A percentile compares a stretch with the other conserved stretches of the same genome.
Evolutionary conservation across 1,140 invertebrate species (phyloP).

Genomic region (Aplysia californica): DNA sequence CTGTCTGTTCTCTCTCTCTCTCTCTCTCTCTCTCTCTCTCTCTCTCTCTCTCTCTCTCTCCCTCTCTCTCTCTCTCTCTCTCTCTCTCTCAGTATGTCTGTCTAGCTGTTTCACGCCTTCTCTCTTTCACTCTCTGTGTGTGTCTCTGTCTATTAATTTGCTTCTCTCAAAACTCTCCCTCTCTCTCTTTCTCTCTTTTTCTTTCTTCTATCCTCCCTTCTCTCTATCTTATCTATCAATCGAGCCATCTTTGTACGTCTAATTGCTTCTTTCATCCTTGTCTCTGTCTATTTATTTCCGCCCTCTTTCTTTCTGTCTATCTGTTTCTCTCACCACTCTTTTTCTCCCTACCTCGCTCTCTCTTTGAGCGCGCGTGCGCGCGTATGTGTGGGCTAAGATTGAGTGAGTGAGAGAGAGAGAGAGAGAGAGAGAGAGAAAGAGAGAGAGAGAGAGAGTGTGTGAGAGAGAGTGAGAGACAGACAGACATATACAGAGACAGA

Average conservation of each 20-base stretch:
- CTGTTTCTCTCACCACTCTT: not conserved
- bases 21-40: not conserved
- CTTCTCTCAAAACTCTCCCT: not conserved
- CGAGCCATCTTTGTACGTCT: too few species aligned
- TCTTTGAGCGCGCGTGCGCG: not conserved
- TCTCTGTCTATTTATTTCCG: too few species aligned
- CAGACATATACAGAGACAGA: not conserved
- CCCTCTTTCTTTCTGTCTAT: not conserved
- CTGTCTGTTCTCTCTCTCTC: not conserved
- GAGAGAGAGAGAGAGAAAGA: slow-evolving; percentile 8
- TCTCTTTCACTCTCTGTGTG: too few species aligned
- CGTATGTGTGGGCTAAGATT: not conserved
- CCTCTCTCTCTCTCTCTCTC: not conserved
- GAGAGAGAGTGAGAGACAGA: not conserved
- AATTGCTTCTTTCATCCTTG: too few species aligned
- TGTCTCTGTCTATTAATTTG: not conserved
- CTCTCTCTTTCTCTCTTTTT: slow-evolving; percentile 12
- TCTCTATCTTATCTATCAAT: too few species aligned
- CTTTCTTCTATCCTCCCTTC: too few species aligned
- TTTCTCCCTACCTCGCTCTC: slow-evolving; percentile 8
- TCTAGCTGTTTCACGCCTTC: not conserved
- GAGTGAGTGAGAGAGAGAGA: slow-evolving; percentile 9
- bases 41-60: not conserved
- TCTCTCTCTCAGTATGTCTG: not conserved
- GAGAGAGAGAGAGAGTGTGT: slow-evolving; percentile 4